These are phyloP conservation scores for Eupithecia subumbrata DNA, from an alignment of 2,888 invertebrate genomes.

Conservation along the genomic window DNA sequence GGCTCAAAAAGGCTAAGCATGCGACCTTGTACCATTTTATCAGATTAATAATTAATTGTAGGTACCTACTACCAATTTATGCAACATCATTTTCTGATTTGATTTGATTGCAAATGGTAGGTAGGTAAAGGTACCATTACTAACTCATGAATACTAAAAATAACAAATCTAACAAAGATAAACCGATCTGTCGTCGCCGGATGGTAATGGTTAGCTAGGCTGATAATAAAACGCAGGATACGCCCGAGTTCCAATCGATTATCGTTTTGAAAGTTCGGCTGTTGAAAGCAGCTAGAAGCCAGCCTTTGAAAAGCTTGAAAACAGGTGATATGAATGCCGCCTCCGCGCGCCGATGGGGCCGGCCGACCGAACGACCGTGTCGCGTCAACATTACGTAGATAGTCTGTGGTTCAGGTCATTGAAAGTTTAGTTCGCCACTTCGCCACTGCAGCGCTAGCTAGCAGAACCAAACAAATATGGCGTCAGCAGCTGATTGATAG, in stretches of 20 bases:
- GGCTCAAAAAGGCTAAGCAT: not conserved
- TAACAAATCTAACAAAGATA: not conserved
- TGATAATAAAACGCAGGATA: not conserved
- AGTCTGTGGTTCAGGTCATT: not conserved
- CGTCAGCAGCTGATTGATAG: not conserved
- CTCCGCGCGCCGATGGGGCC: not conserved
- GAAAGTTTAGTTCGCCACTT: not conserved
- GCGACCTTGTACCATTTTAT: not conserved
- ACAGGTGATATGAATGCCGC: not conserved
- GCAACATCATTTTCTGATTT: not conserved
- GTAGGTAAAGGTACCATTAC: not conserved
- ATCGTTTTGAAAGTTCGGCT: not conserved
- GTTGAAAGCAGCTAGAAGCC: not conserved
- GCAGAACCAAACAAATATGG: conserved; percentile 1
- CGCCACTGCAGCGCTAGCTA: not conserved
- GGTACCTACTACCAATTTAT: no score
- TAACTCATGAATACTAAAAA: not conserved
- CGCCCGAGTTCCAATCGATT: not conserved
- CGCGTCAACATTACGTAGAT: not conserved
- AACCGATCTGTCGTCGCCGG: not conserved
- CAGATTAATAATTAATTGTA: not conserved
- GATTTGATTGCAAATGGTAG: not conserved
- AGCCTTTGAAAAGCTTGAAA: not conserved
- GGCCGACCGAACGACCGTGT: not conserved
- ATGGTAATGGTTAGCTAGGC: not conserved